Base-by-base conservation (phyloP, 1,140 invertebrate species). In the Armadillidium nasatum region DNA sequence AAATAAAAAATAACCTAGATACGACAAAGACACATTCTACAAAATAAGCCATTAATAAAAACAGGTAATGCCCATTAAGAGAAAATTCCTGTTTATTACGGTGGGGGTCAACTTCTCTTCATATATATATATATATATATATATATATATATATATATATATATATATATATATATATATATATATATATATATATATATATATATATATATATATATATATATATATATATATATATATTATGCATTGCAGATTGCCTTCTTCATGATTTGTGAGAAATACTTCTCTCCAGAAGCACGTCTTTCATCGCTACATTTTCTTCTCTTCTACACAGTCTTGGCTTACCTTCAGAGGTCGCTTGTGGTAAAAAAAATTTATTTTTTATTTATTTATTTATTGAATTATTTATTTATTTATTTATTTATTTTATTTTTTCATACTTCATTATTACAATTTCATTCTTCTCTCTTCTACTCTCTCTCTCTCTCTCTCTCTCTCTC, bases 241-340 rank as follows among this genome's bases (percentile, higher is more conserved):
- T 19, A 60, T 60, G 50, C 46, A 60, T 60, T 60, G 2, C 68
- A 70, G 68, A 21, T 84, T 11, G 22, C 82, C 15, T 84, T 83
- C 74, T 84, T 84, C 77, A 78, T 83, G 76, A 46, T 82, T 0
- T 78, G 78, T 44, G 83, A 84, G 45, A 80, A 81, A 54, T 73
- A 83, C 33, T 77, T 84, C 21, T 83, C 82, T 72, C 83, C 83
- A 15, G 81, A 83, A 22, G 81, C 84, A 44, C 73, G 81, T 13
- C 72, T 83, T 10, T 75, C 81, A 19, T 79, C 82, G 75, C 78
- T 84, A 3, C 83, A 84, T 60, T 80, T 80, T 11, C 79, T 84
- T 0, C 80, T 84, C 11, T 83, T 84, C 74, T 84, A 81, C 75
- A 83, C 83, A 60, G 82, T 84, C 2, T 71, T 83, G 10, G 82